A percentile compares a stretch with the other conserved stretches of the same genome.
phyloP scores from a whole-genome alignment of 2,888 invertebrate species.

The Oxycera nigricornis region DNA sequence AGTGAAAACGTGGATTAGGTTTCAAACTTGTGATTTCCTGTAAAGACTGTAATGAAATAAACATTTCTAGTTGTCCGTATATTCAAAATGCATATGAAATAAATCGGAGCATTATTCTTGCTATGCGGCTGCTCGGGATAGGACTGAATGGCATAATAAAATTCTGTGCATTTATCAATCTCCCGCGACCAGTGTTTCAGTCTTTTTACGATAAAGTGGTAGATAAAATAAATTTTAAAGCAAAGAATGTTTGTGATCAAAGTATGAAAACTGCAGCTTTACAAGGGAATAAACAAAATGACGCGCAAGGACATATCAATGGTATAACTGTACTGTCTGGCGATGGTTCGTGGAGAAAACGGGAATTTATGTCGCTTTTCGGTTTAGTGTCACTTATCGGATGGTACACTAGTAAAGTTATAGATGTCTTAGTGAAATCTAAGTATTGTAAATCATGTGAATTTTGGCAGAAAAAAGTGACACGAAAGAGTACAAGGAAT shows the following conservation, averaged over 20 bases:
- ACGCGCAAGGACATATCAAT: no score
- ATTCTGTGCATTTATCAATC: neutral
- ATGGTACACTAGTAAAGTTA: no score
- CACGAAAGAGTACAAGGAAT: no score
- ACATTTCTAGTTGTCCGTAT: neutral
- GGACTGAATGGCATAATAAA: no score
- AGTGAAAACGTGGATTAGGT: neutral
- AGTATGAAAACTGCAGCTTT: neutral
- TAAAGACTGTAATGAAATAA: slow-evolving; percentile 2
- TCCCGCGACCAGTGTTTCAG: slow-evolving; percentile 9
- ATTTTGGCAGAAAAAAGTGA: no score
- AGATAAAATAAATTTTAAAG: neutral
- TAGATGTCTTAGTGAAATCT: no score
- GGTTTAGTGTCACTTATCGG: no score
- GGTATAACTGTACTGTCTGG: no score
- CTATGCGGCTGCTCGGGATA: slow-evolving; percentile 22
- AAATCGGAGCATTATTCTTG: slow-evolving; percentile 17
- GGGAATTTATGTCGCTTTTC: no score
- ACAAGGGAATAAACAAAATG: slow-evolving; percentile 24
- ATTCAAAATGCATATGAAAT: slow-evolving; percentile 7
- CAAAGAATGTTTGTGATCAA: slow-evolving; percentile 9
- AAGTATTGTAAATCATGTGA: no score
- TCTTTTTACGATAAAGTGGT: slow-evolving; percentile 10
- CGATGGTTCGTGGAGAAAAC: no score
- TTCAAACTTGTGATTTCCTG: slow-evolving; percentile 17